Conservation (phyloP, 1,140 invertebrate species). For the Bombus impatiens region DNA sequence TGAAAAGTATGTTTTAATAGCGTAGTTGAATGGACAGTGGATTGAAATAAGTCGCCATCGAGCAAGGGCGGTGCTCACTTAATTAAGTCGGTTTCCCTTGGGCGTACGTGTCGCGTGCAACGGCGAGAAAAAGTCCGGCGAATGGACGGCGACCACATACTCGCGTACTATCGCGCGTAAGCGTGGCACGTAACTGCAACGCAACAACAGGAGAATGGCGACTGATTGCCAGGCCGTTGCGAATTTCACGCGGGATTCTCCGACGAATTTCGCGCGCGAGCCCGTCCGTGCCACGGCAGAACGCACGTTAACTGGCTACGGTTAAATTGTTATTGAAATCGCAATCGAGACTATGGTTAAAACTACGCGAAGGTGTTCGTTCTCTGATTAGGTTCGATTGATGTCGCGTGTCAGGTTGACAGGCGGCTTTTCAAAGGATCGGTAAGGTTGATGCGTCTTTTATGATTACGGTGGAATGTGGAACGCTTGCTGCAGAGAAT, state of each 20-base stretch:
- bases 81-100: constrained; percentile 62
- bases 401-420: no score
- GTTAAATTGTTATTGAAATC: constrained; percentile 44
- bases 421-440: neutral
- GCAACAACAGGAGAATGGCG: constrained; percentile 69
- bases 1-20: constrained; percentile 7
- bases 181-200: constrained; percentile 69
- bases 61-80: constrained; percentile 47
- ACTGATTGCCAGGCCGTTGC: constrained; percentile 69
- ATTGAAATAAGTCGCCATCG: constrained; percentile 41
- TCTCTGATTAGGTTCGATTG: constrained; percentile 24
- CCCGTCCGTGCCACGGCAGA: neutral
- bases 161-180: constrained; percentile 70
- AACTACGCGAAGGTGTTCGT: neutral
- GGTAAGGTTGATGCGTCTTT: neutral
- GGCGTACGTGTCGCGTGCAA: constrained; percentile 47
- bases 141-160: constrained; percentile 47
- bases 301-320: neutral
- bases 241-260: constrained; percentile 69
- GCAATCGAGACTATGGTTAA: constrained; percentile 8
- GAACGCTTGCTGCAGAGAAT: neutral
- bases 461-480: neutral
- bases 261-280: constrained; percentile 46
- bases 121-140: constrained; percentile 48
- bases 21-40: constrained; percentile 13